Percentiles rank a stretch among this genome's conserved stretches.
Conservation (phyloP, 2,113 vertebrate genomes). For the Polyodon spathula region DNA sequence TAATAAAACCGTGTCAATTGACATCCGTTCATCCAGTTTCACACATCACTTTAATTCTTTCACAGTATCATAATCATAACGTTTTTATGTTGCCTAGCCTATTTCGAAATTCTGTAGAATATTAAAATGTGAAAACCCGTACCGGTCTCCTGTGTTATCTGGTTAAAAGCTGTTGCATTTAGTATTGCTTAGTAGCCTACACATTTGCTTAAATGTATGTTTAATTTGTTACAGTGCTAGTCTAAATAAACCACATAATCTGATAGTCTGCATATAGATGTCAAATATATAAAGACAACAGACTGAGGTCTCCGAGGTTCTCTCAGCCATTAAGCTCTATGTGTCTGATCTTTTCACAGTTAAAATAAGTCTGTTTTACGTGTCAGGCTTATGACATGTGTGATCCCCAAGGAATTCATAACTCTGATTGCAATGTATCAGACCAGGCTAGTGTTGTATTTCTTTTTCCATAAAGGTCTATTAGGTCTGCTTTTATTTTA, state of each 20-base stretch:
- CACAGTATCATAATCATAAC: too few species aligned
- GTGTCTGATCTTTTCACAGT: slow-evolving; percentile 12
- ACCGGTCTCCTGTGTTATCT: too few species aligned
- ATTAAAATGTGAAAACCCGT: too few species aligned
- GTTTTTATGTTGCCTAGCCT: too few species aligned
- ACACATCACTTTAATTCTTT: too few species aligned
- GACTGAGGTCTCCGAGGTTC: not conserved
- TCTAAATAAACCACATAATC: slow-evolving; percentile 2
- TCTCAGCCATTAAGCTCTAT: slow-evolving; percentile 1
- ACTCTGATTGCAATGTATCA: slow-evolving; percentile 1
- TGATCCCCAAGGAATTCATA: slow-evolving; percentile 10
- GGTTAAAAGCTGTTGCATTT: slow-evolving; percentile 26
- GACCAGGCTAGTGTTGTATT: too few species aligned
- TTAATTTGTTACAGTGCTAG: slow-evolving; percentile 12
- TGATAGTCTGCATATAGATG: slow-evolving; percentile 13
- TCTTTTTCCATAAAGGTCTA: too few species aligned
- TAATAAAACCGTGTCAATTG: too few species aligned
- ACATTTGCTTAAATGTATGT: slow-evolving; percentile 1
- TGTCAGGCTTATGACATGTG: slow-evolving; percentile 11
- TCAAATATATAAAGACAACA: slow-evolving; percentile 7
- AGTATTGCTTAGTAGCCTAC: slow-evolving; percentile 8
- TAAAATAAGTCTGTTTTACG: slow-evolving; percentile 5
- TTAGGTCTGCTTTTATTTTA: too few species aligned
- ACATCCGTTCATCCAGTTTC: too few species aligned
- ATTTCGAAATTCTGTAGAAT: too few species aligned